Evolutionary conservation across 2,113 vertebrate genomes (phyloP).

Genomic region (Lasiurus cinereus): DNA sequence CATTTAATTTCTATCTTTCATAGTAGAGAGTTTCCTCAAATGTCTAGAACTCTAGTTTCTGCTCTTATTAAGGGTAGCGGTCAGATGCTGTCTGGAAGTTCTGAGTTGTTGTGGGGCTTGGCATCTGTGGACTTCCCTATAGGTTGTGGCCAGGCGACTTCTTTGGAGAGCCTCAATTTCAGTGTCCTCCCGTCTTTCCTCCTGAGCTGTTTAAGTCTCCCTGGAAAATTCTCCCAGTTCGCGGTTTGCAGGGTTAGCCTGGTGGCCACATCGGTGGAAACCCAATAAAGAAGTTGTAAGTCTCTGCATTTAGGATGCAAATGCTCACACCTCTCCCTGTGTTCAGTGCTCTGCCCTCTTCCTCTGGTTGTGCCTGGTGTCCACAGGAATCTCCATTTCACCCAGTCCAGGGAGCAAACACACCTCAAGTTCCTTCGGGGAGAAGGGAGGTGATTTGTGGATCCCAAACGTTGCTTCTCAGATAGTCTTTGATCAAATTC

Average conservation of each 20-base stretch:
- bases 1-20: constrained; percentile 63
- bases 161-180: not conserved
- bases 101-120: not conserved
- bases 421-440: not conserved
- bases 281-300: not conserved
- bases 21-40: constrained; percentile 30
- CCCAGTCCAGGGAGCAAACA: not conserved
- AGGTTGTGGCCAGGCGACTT: not conserved
- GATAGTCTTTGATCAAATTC: not conserved
- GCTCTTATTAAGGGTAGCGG: not conserved
- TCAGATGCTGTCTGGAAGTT: not conserved
- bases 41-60: constrained; percentile 29
- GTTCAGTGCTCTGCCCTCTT: not conserved
- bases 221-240: not conserved
- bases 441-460: not conserved
- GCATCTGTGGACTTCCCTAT: not conserved
- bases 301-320: not conserved
- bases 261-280: not conserved
- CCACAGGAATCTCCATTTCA: not conserved
- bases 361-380: not conserved
- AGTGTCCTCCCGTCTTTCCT: not conserved
- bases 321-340: no score
- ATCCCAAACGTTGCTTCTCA: not conserved
- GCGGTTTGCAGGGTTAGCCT: not conserved
- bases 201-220: not conserved